A percentile compares a stretch with the other conserved stretches of the same genome.
phyloP scores from a whole-genome alignment of 2,888 invertebrate species.

The Orgyia antiqua region DNA sequence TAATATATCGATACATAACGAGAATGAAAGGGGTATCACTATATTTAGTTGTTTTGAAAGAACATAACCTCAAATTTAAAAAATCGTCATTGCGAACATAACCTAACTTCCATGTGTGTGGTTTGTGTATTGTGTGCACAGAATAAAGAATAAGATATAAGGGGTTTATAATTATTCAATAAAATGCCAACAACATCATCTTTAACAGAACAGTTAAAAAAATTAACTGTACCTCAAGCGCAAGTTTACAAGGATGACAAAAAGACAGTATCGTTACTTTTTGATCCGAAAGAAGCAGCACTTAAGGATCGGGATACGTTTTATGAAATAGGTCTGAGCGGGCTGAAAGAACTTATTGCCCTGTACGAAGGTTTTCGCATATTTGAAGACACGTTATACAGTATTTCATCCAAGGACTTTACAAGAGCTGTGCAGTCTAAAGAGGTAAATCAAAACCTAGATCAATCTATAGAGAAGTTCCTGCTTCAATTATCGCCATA shows the following conservation, averaged over 20 bases:
- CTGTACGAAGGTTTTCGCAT: constrained; percentile 85
- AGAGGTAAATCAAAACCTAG: constrained; percentile 86
- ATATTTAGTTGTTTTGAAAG: too few relatives aligned
- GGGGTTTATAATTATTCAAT: too few relatives aligned
- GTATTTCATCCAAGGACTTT: constrained; percentile 84
- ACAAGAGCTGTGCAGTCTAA: constrained; percentile 88
- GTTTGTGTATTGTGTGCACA: too few relatives aligned
- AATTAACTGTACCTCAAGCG: constrained; percentile 87
- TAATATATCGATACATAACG: too few relatives aligned
- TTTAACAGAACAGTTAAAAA: constrained; percentile 87
- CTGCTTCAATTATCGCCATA: constrained; percentile 91
- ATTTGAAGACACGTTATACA: constrained; percentile 88
- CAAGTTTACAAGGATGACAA: constrained; percentile 81
- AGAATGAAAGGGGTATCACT: too few relatives aligned
- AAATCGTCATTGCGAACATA: too few relatives aligned
- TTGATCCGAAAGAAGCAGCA: constrained; percentile 93
- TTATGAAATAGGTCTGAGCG: constrained; percentile 91
- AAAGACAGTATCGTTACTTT: constrained; percentile 89
- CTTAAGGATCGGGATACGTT: constrained; percentile 90
- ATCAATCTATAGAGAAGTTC: constrained; percentile 87
- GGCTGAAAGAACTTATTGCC: constrained; percentile 88
- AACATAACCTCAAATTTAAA: too few relatives aligned
- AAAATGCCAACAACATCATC: constrained; percentile 79
- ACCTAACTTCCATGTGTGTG: too few relatives aligned
- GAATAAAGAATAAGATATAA: too few relatives aligned